Percentiles rank a stretch among this genome's conserved stretches.
Evolutionary conservation across 2,113 vertebrate species (phyloP).

Genomic region (Eurystomus gularis): DNA sequence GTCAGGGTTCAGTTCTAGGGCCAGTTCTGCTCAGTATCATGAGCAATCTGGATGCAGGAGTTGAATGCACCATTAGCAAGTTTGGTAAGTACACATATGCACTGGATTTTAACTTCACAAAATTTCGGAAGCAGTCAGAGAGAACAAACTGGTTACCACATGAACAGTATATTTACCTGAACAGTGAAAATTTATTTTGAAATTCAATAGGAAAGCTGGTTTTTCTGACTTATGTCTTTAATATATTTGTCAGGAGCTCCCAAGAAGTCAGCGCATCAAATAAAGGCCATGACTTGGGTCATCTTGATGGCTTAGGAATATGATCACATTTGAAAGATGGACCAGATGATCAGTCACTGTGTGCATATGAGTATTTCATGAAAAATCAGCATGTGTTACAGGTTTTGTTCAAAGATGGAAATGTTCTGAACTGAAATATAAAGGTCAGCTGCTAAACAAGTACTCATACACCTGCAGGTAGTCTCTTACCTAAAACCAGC

Average conservation of each 20-base stretch:
- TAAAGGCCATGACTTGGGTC: background rate
- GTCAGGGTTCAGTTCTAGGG: too few species aligned
- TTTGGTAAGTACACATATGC: background rate
- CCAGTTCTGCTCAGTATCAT: too few species aligned
- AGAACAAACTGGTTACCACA: background rate
- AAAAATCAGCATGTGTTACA: background rate
- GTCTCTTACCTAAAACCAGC: background rate
- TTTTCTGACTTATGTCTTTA: background rate
- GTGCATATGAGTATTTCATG: background rate
- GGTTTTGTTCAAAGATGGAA: background rate
- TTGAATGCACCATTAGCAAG: too few species aligned
- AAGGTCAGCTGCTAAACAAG: background rate
- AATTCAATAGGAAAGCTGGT: background rate
- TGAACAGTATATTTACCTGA: background rate
- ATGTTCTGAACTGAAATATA: background rate
- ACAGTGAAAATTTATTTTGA: background rate
- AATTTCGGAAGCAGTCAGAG: background rate
- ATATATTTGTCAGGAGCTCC: background rate
- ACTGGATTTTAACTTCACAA: background rate
- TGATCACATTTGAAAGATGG: background rate
- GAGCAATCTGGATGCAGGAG: too few species aligned
- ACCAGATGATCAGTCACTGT: background rate
- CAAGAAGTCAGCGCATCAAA: background rate
- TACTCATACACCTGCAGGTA: background rate
- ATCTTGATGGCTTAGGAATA: background rate